A percentile compares a stretch with the other conserved stretches of the same genome.
phyloP scores from a whole-genome alignment of 2,113 vertebrate species.

The Atractosteus spatula region DNA sequence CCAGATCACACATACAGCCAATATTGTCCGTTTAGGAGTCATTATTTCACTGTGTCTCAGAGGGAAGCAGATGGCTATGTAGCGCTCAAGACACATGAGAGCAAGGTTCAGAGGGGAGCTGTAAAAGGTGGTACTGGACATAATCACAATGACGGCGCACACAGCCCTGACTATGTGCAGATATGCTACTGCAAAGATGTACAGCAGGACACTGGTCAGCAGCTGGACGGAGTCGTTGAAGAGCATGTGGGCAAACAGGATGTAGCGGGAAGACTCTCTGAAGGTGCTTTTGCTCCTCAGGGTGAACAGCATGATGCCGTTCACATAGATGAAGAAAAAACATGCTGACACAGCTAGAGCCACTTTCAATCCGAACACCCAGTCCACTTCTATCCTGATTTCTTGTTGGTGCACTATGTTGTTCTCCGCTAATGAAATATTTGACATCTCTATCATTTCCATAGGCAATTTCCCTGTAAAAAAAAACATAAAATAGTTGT shows the following conservation, averaged over 20 bases:
- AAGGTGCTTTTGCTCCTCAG: conserved; percentile 42
- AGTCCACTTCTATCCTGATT: background rate
- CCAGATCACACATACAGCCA: conserved; percentile 41
- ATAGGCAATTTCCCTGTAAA: no score
- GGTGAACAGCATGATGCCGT: conserved; percentile 45
- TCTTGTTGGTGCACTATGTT: background rate
- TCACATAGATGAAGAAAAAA: conserved; percentile 46
- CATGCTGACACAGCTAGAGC: conserved; percentile 39
- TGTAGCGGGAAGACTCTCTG: conserved; percentile 42
- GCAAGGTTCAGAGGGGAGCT: conserved; percentile 46
- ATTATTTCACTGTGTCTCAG: conserved; percentile 34
- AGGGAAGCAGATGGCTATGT: conserved; percentile 54
- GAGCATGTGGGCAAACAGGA: conserved; percentile 52
- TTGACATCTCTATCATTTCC: no score
- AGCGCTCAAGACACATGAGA: conserved; percentile 55
- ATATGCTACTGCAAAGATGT: conserved; percentile 29
- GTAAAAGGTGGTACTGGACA: conserved; percentile 9
- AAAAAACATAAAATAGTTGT: no score
- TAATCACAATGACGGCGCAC: conserved; percentile 25
- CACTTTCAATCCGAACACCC: background rate
- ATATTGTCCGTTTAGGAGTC: conserved; percentile 1
- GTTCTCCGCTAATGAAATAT: no score
- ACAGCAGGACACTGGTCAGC: conserved; percentile 26
- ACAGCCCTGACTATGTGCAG: conserved; percentile 31
- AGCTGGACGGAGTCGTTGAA: conserved; percentile 46